phyloP scores from a whole-genome alignment of 2,888 invertebrate genomes.

The Dicycla oo region DNA sequence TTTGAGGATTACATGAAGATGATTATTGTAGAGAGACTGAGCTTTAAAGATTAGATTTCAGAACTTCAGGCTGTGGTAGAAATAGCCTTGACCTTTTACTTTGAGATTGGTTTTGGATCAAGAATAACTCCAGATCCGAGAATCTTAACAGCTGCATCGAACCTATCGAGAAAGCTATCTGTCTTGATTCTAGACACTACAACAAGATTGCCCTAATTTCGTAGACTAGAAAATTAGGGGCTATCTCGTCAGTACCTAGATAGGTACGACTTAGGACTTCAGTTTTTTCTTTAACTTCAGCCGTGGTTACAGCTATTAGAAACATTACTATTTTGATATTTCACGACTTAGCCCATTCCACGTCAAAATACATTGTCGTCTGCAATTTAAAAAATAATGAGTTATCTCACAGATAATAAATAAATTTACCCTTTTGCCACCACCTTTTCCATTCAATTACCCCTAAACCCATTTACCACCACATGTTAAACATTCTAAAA shows the following conservation, averaged over 20 bases:
- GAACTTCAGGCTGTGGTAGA: not conserved
- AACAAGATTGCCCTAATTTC: too few relatives aligned
- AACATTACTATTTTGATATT: not conserved
- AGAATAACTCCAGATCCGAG: not conserved
- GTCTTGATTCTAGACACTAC: too few relatives aligned
- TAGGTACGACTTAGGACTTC: not conserved
- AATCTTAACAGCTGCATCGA: not conserved
- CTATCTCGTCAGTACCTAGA: too few relatives aligned
- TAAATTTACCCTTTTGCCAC: slow-evolving; percentile 11
- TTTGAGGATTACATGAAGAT: slow-evolving; percentile 6
- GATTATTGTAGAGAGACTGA: not conserved
- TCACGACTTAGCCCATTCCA: too few relatives aligned
- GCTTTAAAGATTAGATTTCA: not conserved
- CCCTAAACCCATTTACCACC: slow-evolving; percentile 28
- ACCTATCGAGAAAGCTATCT: not conserved
- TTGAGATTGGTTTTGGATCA: not conserved
- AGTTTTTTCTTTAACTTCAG: too few relatives aligned
- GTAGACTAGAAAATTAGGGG: not conserved
- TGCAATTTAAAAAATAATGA: not conserved
- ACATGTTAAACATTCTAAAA: slow-evolving; percentile 57
- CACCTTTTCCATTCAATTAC: slow-evolving; percentile 42
- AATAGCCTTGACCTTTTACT: not conserved
- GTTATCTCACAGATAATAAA: not conserved
- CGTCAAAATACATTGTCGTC: not conserved
- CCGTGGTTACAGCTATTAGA: not conserved